Conservation (phyloP, 1,140 invertebrate genomes). For the Orius laevigatus region DNA sequence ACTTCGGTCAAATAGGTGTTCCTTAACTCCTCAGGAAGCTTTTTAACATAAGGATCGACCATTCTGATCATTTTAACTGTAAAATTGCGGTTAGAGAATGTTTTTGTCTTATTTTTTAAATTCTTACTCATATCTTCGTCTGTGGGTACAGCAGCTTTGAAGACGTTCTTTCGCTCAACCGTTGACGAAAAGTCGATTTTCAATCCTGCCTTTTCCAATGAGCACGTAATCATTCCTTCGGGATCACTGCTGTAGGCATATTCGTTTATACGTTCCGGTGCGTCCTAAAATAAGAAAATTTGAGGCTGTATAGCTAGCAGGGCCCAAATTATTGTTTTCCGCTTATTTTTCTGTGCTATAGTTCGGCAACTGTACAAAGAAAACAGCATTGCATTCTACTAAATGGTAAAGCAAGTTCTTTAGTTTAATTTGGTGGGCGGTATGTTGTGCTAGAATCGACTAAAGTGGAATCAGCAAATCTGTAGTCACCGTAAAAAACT, state of each 20-base stretch:
- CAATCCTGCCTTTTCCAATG: background rate
- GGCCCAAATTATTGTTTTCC: no score
- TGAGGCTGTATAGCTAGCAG: no score
- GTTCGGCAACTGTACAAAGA: no score
- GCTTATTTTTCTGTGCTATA: no score
- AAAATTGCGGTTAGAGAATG: background rate
- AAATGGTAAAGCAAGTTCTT: no score
- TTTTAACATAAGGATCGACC: constrained; percentile 7
- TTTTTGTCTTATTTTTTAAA: background rate
- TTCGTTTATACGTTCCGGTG: constrained; percentile 6
- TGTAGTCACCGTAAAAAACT: no score
- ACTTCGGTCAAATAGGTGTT: constrained; percentile 3
- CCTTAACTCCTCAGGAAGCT: constrained; percentile 6
- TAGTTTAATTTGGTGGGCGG: no score
- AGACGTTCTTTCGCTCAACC: constrained; percentile 4
- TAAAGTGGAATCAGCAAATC: no score
- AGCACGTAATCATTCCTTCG: background rate
- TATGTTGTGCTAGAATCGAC: no score
- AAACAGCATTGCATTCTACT: no score
- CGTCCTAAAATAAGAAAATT: background rate
- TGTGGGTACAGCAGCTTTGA: background rate
- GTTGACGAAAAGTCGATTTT: background rate
- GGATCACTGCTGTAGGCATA: constrained; percentile 3
- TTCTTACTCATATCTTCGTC: constrained; percentile 6
- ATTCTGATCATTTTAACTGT: constrained; percentile 5